These are phyloP conservation scores for Nowickia ferox DNA, from an alignment of 2,888 invertebrate genomes.

Conservation along the genomic window DNA sequence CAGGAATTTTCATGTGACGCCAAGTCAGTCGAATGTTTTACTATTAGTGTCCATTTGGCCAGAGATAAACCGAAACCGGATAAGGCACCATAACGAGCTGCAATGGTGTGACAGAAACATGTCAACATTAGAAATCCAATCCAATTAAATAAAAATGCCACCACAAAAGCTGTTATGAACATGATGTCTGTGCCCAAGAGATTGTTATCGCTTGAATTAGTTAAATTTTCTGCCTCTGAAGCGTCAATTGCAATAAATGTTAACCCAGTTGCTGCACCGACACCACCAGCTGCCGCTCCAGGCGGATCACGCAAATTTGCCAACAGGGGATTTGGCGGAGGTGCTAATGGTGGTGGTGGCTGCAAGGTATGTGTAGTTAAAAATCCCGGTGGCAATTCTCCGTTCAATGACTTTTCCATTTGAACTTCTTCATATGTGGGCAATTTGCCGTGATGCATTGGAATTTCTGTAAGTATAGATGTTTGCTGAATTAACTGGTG, in stretches of 20 bases:
- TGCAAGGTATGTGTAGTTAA: conserved; percentile 78
- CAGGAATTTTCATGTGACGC: conserved; percentile 94
- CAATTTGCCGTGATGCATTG: conserved; percentile 87
- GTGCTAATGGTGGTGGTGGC: conserved; percentile 79
- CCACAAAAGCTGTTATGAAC: conserved; percentile 97
- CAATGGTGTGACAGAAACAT: conserved; percentile 97
- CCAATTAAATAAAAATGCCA: conserved; percentile 98
- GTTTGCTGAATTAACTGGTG: conserved; percentile 64
- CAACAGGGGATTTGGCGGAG: conserved; percentile 78
- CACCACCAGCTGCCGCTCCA: conserved; percentile 35
- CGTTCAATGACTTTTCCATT: conserved; percentile 92
- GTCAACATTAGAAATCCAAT: conserved; percentile 94
- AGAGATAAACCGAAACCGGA: conserved; percentile 96
- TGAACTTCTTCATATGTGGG: conserved; percentile 96
- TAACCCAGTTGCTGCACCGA: conserved; percentile 84
- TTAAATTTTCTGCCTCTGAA: conserved; percentile 88
- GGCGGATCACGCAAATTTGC: conserved; percentile 77
- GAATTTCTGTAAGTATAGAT: conserved; percentile 73
- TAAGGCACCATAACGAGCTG: conserved; percentile 95
- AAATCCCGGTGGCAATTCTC: conserved; percentile 85
- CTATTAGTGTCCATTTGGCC: conserved; percentile 97
- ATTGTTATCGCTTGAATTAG: conserved; percentile 89
- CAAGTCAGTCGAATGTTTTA: conserved; percentile 94
- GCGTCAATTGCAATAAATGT: conserved; percentile 90
- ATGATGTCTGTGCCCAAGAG: conserved; percentile 96